Evolutionary conservation across 2,797 vertebrate genomes (phyloP), one percentile per base, ranked within the genome.

Genomic region (Notoglanidium macrostoma): DNA sequence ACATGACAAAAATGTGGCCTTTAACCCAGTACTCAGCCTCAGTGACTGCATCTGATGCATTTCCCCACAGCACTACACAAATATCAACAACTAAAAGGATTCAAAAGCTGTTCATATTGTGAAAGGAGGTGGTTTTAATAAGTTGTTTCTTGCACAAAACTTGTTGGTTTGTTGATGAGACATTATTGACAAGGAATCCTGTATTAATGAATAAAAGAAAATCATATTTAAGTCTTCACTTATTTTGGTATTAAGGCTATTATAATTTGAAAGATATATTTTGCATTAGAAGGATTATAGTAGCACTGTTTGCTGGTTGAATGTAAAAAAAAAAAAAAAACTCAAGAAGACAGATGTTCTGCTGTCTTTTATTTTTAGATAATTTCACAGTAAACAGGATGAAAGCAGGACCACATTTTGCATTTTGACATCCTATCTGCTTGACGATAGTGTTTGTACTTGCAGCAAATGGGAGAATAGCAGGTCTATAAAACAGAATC

Each of bases 401-500:
- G 49, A 54, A 51, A 15, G 21, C 3, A 79, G 19, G 54, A 78
- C 7, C 79, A 81, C 23, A 44, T 82, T 63, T 81, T n/a, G 23
- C 7, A 81, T 81, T 65, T n/a, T 32, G 61, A 29, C 40, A 10
- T 51, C 2, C 14, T 49, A 15, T 49, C 19, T 61, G 11, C 35
- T 55, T 44, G n/a, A 73, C 59, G 67, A 29, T 14, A 63, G 19
- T 74, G 21, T 59, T 87, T 68, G 61, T 29, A 46, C 68, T 76
- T 59, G 46, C 29, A 26, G 59, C 32, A 63, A 54, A 70, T 19
- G 5, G 9, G 46, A 68, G n/a, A 84, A 46, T 12, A 17, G 14
- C 17, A 21, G 67, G 70, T 44, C 74, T 65, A 19, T 51, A 59
- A 59, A 78, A 77, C 57, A 55, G 57, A 63, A 84, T 78, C 61